Base-by-base conservation (phyloP, 2,113 vertebrate species). In the Alosa alosa region DNA sequence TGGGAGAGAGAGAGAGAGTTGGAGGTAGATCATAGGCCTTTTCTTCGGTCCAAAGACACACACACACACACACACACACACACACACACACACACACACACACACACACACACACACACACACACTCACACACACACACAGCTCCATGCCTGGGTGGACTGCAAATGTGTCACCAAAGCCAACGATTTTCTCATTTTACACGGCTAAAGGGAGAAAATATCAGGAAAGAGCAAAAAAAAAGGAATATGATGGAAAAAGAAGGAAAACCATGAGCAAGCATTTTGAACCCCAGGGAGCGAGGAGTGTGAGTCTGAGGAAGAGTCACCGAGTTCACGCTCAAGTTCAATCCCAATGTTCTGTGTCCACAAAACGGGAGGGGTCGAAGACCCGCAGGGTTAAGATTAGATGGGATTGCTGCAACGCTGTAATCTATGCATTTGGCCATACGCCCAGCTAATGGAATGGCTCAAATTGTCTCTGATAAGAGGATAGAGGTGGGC, bases 31-130 rank as follows among this genome's bases (percentile, higher is more conserved):
- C 31, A 31, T 31, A 31, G 31, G 31, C 31, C 31, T 31, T 31
- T 31, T 31, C 31, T 31, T 31, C 31, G 31, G 31, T 31, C 31
- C 31, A 31, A 31, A 31, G 0, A 31, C 57, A 64, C 57, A 64
- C 57, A 64, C 57, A 64, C 57, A 64, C 57, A 64, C 57, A 64
- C 57, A 64, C 57, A 64, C 60, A 68, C 60, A 68, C 22, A 68
- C 22, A 25, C 60, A 68, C n/a, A 25, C 22, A 25, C 60, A n/a
- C 60, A 68, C 60, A 68, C 60, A 68, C 60, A 68, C 60, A 25
- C 22, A 68, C 64, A 31, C 64, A 68, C 60, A 68, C 22, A 68
- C 22, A 25, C 60, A 68, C n/a, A 25, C 22, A 25, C 60, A 31
- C 64, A 68, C 0, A 3, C n/a, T 31, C 60, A 68, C n/a, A 25